Conservation (phyloP, 2,888 invertebrate species). For the Phlogophora meticulosa region DNA sequence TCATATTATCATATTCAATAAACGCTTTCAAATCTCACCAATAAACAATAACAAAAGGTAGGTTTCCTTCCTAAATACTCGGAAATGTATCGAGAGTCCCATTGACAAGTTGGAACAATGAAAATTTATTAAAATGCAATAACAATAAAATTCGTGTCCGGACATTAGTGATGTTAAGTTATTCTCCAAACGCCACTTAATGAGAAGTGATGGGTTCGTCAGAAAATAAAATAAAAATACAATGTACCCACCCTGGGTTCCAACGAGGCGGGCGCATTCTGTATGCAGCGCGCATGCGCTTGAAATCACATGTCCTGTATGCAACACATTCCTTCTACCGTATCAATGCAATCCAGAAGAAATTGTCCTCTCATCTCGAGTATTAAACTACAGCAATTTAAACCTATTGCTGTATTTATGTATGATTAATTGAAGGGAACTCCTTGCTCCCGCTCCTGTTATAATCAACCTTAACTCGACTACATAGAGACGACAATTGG, state of each 20-base stretch:
- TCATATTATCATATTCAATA: slow-evolving; percentile 62
- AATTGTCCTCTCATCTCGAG: slow-evolving; percentile 70
- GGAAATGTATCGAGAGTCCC: slow-evolving; percentile 78
- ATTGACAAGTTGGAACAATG: slow-evolving; percentile 86
- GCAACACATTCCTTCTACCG: slow-evolving; percentile 82
- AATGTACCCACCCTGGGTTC: slow-evolving; percentile 83
- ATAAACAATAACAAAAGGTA: slow-evolving; percentile 78
- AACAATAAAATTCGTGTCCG: slow-evolving; percentile 91
- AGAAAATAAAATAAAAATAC: slow-evolving; percentile 89
- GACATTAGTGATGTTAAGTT: slow-evolving; percentile 90
- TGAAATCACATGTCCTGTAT: slow-evolving; percentile 88
- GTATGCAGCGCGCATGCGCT: slow-evolving; percentile 86
- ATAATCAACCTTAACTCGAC: slow-evolving; percentile 22
- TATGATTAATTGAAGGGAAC: slow-evolving; percentile 43
- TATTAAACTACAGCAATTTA: slow-evolving; percentile 43
- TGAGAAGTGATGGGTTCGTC: slow-evolving; percentile 91
- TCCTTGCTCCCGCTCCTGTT: neutral
- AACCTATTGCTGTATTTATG: slow-evolving; percentile 41
- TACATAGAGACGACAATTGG: slow-evolving; percentile 15
- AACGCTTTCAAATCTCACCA: slow-evolving; percentile 65
- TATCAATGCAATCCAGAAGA: slow-evolving; percentile 73
- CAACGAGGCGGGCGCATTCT: slow-evolving; percentile 78
- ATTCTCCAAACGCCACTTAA: slow-evolving; percentile 91
- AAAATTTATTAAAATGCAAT: slow-evolving; percentile 90
- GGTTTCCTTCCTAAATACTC: slow-evolving; percentile 87